Conservation (phyloP, 2,113 vertebrate species). For the Phylloscopus whistleri region DNA sequence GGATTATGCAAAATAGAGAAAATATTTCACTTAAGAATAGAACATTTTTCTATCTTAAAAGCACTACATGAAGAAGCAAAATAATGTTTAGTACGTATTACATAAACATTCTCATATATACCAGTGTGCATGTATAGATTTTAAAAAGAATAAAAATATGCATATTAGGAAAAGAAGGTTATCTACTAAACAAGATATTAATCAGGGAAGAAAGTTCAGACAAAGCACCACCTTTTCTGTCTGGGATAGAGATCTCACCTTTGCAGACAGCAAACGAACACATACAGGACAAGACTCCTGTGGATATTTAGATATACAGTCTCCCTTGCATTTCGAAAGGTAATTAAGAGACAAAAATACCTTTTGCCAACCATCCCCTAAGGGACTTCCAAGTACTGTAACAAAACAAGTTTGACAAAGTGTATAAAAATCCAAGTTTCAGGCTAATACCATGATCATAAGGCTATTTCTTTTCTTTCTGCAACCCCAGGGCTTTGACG, state of each 20-base stretch:
- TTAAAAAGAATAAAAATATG: background rate
- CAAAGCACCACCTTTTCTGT: background rate
- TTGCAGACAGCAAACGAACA: background rate
- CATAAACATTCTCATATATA: background rate
- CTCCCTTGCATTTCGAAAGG: background rate
- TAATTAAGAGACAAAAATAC: background rate
- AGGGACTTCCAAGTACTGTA: background rate
- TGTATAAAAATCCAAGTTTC: background rate
- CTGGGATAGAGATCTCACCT: background rate
- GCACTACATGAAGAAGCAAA: background rate
- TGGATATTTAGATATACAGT: background rate
- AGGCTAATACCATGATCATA: background rate
- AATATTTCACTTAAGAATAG: background rate
- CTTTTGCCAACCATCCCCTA: background rate
- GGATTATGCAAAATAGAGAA: background rate
- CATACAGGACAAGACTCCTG: background rate
- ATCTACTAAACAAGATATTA: background rate
- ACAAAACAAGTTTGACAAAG: background rate
- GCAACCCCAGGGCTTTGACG: background rate
- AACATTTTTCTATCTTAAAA: background rate
- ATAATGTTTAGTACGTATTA: background rate
- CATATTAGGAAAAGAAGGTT: background rate
- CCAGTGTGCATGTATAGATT: fast-evolving
- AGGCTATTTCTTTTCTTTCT: background rate
- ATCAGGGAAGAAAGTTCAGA: background rate